These are phyloP conservation scores for Mallotus villosus DNA, from an alignment of 2,797 vertebrate species.

Conservation along the genomic window DNA sequence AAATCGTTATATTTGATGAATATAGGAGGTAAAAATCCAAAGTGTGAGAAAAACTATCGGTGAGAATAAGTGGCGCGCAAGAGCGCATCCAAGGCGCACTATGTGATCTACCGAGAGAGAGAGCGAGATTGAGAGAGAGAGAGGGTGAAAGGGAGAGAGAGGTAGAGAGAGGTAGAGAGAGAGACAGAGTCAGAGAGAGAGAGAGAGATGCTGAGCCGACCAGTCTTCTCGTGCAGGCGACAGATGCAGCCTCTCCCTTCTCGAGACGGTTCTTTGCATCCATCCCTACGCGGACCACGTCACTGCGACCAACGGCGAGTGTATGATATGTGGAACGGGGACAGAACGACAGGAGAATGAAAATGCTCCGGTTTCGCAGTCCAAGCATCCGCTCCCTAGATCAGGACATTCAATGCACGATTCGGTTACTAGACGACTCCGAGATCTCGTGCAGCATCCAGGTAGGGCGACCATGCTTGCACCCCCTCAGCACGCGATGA, in stretches of 20 bases:
- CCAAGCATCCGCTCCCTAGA: conserved; percentile 91
- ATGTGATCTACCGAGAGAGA: background rate
- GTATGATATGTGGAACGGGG: conserved; percentile 68
- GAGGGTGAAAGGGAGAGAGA: conserved; percentile 7
- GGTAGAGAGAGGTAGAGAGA: conserved; percentile 17
- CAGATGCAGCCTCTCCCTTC: conserved; percentile 52
- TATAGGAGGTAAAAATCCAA: background rate
- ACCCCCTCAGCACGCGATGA: conserved; percentile 6
- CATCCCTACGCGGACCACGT: conserved; percentile 49
- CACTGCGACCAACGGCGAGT: conserved; percentile 38
- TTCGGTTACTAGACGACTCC: conserved; percentile 92
- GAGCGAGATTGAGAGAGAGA: background rate
- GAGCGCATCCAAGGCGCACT: conserved; percentile 5
- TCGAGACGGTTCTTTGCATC: conserved; percentile 47
- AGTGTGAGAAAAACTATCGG: background rate
- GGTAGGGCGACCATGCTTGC: conserved; percentile 69
- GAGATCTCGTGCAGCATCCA: conserved; percentile 94
- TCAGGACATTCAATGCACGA: conserved; percentile 90
- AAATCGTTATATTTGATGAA: background rate
- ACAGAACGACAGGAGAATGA: conserved; percentile 80
- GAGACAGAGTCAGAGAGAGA: background rate
- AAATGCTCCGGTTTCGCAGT: conserved; percentile 97
- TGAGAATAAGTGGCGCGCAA: background rate
- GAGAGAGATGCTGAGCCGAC: background rate
- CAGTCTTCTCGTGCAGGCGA: conserved; percentile 39